phyloP scores from a whole-genome alignment of 2,113 vertebrate genomes.

The Meleagris gallopavo region DNA sequence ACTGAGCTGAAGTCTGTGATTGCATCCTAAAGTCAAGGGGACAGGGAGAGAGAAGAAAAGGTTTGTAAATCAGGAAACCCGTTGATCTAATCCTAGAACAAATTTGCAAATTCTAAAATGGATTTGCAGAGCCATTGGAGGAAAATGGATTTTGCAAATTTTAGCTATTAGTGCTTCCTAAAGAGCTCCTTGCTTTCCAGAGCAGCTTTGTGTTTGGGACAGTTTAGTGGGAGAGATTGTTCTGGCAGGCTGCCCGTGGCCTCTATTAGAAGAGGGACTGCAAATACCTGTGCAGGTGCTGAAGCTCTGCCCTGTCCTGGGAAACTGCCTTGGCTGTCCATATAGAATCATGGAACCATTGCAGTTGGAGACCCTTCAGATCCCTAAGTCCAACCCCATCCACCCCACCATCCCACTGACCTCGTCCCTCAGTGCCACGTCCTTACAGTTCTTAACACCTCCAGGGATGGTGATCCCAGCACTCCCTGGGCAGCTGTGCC shows the following conservation, averaged over 20 bases:
- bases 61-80: constrained; percentile 52
- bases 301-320: not conserved
- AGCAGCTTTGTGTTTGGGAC: constrained; percentile 40
- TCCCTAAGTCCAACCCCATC: too few relatives aligned
- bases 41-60: constrained; percentile 8
- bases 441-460: too few relatives aligned
- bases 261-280: not conserved
- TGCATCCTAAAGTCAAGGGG: constrained; percentile 15
- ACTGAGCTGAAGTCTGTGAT: not conserved
- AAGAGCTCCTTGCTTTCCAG: constrained; percentile 36
- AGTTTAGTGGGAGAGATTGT: constrained; percentile 11
- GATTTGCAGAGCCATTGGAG: constrained; percentile 28
- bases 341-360: too few relatives aligned
- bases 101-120: constrained; percentile 65
- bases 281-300: constrained; percentile 20
- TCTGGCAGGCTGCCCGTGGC: not conserved
- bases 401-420: too few relatives aligned
- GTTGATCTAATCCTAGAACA: constrained; percentile 71
- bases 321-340: not conserved
- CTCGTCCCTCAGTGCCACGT: too few relatives aligned
- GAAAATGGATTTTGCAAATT: constrained; percentile 37
- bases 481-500: too few relatives aligned
- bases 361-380: too few relatives aligned
- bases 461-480: too few relatives aligned
- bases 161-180: constrained; percentile 29